Conservation (phyloP, 2,888 invertebrate genomes). For the Pristionchus fissidentatus region DNA sequence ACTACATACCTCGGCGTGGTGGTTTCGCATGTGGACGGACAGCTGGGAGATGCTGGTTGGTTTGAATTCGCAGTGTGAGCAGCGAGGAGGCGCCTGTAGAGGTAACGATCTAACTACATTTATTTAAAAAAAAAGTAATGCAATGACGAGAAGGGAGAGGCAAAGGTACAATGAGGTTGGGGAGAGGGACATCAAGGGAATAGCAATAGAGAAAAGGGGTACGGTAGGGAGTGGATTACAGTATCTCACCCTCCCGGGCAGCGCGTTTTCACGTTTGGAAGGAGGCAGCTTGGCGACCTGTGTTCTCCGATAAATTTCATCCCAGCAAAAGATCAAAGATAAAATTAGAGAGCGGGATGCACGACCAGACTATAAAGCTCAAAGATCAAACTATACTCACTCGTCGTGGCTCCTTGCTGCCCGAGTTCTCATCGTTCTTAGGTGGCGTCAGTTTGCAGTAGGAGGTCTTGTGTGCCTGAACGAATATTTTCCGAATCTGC, state of each 20-base stretch:
- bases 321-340: background rate
- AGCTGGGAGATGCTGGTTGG: slow-evolving; percentile 10
- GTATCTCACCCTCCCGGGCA: no score
- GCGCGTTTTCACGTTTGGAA: no score
- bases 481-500: background rate
- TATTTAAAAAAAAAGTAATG: no score
- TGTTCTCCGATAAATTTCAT: no score
- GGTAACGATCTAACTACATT: background rate
- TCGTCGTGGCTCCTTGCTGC: background rate
- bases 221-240: no score
- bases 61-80: slow-evolving; percentile 31
- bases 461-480: slow-evolving; percentile 12
- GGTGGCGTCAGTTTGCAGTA: slow-evolving; percentile 21
- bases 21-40: slow-evolving; percentile 38
- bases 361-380: background rate
- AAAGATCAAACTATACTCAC: background rate
- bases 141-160: no score
- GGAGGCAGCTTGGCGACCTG: no score
- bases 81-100: slow-evolving; percentile 33
- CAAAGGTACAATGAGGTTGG: no score
- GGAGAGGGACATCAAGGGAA: no score
- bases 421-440: background rate
- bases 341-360: background rate
- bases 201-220: no score
- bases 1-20: slow-evolving; percentile 44